phyloP scores from a whole-genome alignment of 2,797 vertebrate species.

The Leptoclinus maculatus region DNA sequence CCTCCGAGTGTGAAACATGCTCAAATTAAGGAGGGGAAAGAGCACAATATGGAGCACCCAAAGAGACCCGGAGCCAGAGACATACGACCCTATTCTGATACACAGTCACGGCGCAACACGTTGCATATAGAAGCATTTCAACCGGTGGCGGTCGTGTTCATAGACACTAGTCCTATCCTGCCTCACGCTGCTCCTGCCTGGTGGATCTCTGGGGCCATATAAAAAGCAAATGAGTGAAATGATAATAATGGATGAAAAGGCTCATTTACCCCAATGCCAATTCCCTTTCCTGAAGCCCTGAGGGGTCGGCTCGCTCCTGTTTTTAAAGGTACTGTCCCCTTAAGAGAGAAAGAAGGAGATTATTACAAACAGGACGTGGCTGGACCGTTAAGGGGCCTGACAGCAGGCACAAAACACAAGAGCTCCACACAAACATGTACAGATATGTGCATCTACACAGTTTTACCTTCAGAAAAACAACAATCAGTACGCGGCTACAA shows the following conservation, averaged over 20 bases:
- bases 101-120: conserved; percentile 44
- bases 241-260: conserved; percentile 82
- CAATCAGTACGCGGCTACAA: conserved; percentile 28
- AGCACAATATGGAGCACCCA: conserved; percentile 62
- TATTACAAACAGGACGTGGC: conserved; percentile 76
- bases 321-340: conserved; percentile 89
- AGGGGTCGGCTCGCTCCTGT: conserved; percentile 88
- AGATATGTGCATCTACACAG: conserved; percentile 48
- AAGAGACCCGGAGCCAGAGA: conserved; percentile 74
- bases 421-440: conserved; percentile 62
- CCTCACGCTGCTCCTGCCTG: conserved; percentile 56
- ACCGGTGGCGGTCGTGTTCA: conserved; percentile 32
- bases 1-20: conserved; percentile 26
- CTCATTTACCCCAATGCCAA: conserved; percentile 90
- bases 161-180: conserved; percentile 47
- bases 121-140: conserved; percentile 39
- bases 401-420: conserved; percentile 73
- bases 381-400: conserved; percentile 58
- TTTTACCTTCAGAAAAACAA: conserved; percentile 42
- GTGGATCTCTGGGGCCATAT: conserved; percentile 74
- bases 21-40: conserved; percentile 48
- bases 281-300: conserved; percentile 90
- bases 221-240: conserved; percentile 71
- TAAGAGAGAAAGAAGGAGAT: conserved; percentile 86
- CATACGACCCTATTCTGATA: conserved; percentile 81